A percentile compares a stretch with the other conserved stretches of the same genome.
phyloP scores from a whole-genome alignment of 2,888 invertebrate genomes.

The Buathra laborator region DNA sequence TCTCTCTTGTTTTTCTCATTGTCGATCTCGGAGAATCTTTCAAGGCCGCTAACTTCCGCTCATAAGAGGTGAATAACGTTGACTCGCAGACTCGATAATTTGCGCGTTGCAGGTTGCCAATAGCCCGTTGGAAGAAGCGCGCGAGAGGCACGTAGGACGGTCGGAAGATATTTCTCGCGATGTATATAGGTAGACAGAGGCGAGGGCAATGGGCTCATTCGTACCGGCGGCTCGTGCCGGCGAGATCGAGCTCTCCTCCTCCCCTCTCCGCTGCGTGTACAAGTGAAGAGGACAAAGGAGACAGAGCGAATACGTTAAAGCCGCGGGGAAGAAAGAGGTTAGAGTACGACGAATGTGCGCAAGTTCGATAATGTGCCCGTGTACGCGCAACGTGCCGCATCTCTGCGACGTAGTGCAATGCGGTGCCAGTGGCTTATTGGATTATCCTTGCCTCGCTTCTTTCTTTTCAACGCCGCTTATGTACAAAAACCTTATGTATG shows the following conservation, averaged over 20 bases:
- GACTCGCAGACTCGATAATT: constrained; percentile 61
- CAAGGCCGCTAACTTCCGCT: constrained; percentile 45
- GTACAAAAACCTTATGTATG: neutral
- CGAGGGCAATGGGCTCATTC: constrained; percentile 60
- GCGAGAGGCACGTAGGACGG: constrained; percentile 16
- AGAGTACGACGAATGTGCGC: constrained; percentile 56
- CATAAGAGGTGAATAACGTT: constrained; percentile 22
- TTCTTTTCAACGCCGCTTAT: neutral
- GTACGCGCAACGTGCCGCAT: constrained; percentile 62
- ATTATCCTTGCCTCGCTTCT: constrained; percentile 44
- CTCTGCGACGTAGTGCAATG: constrained; percentile 59
- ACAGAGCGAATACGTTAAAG: neutral
- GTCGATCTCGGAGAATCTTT: constrained; percentile 26
- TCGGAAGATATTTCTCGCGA: constrained; percentile 26
- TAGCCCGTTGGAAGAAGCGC: neutral
- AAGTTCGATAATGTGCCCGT: constrained; percentile 58
- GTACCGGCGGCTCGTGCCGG: constrained; percentile 44
- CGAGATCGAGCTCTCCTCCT: constrained; percentile 24
- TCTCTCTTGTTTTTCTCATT: neutral
- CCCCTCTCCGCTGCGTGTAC: neutral
- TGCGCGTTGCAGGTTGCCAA: constrained; percentile 33
- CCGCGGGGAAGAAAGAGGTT: neutral
- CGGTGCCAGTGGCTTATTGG: constrained; percentile 62
- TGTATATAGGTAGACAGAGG: constrained; percentile 16
- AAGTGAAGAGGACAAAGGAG: constrained; percentile 38